Percentiles rank a stretch among this genome's conserved stretches.
Conservation (phyloP, 2,888 invertebrate species). For the Noctuana brunneofusca region DNA sequence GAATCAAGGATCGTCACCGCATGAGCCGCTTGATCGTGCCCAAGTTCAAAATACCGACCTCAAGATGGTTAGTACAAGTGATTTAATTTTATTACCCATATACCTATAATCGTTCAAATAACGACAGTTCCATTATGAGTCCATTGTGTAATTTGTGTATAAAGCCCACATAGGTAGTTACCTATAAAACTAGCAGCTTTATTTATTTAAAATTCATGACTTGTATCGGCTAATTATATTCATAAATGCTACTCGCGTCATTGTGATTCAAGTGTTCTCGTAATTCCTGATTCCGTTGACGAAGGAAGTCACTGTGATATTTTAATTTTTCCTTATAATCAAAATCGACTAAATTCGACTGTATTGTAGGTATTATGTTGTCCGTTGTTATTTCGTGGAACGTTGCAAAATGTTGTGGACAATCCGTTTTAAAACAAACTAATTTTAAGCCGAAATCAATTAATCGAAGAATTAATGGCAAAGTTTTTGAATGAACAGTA, state of each 20-base stretch:
- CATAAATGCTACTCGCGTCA: conserved; percentile 30
- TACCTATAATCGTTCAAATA: conserved; percentile 25
- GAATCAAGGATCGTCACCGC: conserved; percentile 91
- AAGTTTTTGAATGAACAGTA: too few species aligned
- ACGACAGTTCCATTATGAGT: not conserved
- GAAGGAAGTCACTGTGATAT: conserved; percentile 23
- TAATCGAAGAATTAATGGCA: too few species aligned
- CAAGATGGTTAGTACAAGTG: conserved; percentile 70
- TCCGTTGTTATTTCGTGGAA: too few species aligned
- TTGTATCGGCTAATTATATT: conserved; percentile 28
- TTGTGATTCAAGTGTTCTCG: conserved; percentile 32
- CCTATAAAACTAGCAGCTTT: conserved; percentile 21
- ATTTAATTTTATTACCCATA: not conserved
- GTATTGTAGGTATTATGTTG: too few species aligned
- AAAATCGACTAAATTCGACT: not conserved
- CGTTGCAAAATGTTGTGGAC: too few species aligned
- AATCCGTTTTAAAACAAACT: too few species aligned
- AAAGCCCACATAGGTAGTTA: not conserved
- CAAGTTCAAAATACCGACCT: conserved; percentile 75
- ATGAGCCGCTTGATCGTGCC: conserved; percentile 90
- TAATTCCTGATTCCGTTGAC: conserved; percentile 27
- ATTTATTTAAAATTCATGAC: conserved; percentile 24
- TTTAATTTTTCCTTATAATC: conserved; percentile 20
- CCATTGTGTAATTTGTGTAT: conserved; percentile 36
- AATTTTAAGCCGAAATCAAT: too few species aligned